These are phyloP conservation scores for Himalopsyche anomala DNA, from an alignment of 2,888 invertebrate genomes.

Conservation along the genomic window DNA sequence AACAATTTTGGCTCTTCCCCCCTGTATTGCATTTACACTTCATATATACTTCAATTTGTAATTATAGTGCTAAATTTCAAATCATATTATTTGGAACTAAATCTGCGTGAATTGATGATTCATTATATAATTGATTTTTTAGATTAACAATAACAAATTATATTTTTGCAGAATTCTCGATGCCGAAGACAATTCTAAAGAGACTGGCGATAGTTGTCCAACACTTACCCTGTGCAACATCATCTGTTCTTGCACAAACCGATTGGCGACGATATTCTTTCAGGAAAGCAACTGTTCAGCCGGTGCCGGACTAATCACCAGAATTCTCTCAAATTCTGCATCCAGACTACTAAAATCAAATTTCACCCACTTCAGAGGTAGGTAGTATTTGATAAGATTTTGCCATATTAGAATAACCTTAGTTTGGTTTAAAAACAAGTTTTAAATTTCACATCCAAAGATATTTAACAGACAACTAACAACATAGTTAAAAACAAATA, in stretches of 20 bases:
- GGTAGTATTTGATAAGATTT: not conserved
- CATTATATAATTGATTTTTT: not conserved
- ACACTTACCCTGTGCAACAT: constrained; percentile 47
- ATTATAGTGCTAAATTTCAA: no score
- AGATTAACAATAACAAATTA: not conserved
- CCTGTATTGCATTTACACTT: no score
- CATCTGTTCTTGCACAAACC: constrained; percentile 59
- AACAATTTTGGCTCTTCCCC: no score
- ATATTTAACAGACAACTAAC: no score
- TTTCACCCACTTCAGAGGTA: constrained; percentile 66
- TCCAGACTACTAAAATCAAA: constrained; percentile 61
- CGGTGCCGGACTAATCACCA: constrained; percentile 64
- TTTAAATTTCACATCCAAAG: no score
- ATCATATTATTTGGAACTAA: no score
- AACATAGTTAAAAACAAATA: no score
- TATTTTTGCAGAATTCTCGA: constrained; percentile 55
- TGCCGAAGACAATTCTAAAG: constrained; percentile 45
- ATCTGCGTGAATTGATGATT: not conserved
- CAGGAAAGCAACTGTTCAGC: constrained; percentile 57
- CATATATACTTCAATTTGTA: no score
- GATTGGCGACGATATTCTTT: constrained; percentile 65
- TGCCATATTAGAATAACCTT: not conserved
- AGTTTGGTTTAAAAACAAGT: no score
- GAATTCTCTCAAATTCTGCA: constrained; percentile 66
- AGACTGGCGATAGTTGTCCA: not conserved